Conservation (phyloP, 2,888 invertebrate genomes). For the Ophion slaviceki region DNA sequence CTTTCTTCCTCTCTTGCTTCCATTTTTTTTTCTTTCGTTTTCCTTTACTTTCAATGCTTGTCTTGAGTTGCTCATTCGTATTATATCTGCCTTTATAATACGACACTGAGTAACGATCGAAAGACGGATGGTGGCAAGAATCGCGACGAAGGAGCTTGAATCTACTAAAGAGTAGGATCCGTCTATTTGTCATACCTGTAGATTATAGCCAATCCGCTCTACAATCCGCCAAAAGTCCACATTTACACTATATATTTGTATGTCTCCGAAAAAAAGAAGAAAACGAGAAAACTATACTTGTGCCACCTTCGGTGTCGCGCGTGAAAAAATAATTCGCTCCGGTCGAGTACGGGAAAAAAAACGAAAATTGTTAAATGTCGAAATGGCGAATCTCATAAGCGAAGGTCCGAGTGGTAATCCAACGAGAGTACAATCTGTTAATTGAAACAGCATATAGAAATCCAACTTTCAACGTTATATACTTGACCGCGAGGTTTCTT, state of each 20-base stretch:
- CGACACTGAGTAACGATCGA: conserved; percentile 24
- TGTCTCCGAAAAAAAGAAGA: conserved; percentile 16
- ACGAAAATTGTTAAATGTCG: conserved; percentile 8
- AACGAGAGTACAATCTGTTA: conserved; percentile 47
- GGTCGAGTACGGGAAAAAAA: conserved; percentile 8
- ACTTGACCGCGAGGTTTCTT: conserved; percentile 11
- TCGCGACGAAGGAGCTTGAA: conserved; percentile 6
- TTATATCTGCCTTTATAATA: conserved; percentile 54
- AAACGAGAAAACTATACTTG: conserved; percentile 7
- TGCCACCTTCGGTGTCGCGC: conserved; percentile 24
- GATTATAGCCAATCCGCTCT: conserved; percentile 34
- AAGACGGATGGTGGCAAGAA: conserved; percentile 27
- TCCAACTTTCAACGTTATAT: conserved; percentile 15
- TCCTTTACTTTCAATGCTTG: conserved; percentile 34
- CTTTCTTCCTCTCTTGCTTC: neutral
- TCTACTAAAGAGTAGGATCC: neutral
- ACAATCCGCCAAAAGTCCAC: conserved; percentile 32
- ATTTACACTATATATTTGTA: conserved; percentile 39
- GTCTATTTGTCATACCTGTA: conserved; percentile 21
- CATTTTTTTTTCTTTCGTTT: neutral
- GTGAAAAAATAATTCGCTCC: neutral
- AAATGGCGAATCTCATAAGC: conserved; percentile 28
- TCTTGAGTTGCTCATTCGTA: conserved; percentile 41
- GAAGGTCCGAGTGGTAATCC: conserved; percentile 35
- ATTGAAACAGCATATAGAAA: conserved; percentile 38